Conservation (phyloP, 2,888 invertebrate genomes). For the Epinotia brunnichana region DNA sequence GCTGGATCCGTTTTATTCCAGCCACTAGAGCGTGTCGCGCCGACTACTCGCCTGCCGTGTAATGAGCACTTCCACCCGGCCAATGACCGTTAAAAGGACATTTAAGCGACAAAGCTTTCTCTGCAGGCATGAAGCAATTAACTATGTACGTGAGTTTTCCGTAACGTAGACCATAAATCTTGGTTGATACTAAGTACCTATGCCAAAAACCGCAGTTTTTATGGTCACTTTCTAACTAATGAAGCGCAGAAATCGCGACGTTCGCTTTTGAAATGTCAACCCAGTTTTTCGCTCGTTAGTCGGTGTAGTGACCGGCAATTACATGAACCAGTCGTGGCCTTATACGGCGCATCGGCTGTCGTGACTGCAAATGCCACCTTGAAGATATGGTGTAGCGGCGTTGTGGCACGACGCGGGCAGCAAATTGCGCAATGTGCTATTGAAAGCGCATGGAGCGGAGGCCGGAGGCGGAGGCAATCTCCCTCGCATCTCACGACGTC, state of each 20-base stretch:
- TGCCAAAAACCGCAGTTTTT: conserved; percentile 55
- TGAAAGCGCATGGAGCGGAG: conserved; percentile 67
- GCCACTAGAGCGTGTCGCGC: conserved; percentile 69
- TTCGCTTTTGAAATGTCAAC: conserved; percentile 61
- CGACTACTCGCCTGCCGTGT: conserved; percentile 68
- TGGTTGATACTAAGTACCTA: conserved; percentile 47
- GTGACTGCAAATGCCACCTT: conserved; percentile 69
- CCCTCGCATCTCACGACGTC: conserved; percentile 70
- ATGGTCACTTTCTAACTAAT: conserved; percentile 49
- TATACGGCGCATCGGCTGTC: conserved; percentile 59
- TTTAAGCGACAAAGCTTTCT: conserved; percentile 73
- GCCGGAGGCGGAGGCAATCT: conserved; percentile 60
- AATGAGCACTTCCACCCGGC: conserved; percentile 80
- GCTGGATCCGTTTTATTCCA: conserved; percentile 70
- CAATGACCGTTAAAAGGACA: conserved; percentile 77
- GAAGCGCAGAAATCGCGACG: conserved; percentile 47
- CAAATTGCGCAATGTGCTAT: conserved; percentile 77
- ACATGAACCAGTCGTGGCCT: conserved; percentile 50
- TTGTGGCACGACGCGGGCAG: conserved; percentile 63
- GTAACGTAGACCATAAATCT: conserved; percentile 34
- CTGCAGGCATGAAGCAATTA: conserved; percentile 66
- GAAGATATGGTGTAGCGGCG: conserved; percentile 64
- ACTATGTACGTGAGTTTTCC: conserved; percentile 45
- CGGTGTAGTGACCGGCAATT: conserved; percentile 49
- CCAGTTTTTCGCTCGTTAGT: conserved; percentile 52